Evolutionary conservation across 2,113 vertebrate genomes (phyloP), one percentile per base, ranked within the genome.

Genomic region (Emydocephalus ijimae): DNA sequence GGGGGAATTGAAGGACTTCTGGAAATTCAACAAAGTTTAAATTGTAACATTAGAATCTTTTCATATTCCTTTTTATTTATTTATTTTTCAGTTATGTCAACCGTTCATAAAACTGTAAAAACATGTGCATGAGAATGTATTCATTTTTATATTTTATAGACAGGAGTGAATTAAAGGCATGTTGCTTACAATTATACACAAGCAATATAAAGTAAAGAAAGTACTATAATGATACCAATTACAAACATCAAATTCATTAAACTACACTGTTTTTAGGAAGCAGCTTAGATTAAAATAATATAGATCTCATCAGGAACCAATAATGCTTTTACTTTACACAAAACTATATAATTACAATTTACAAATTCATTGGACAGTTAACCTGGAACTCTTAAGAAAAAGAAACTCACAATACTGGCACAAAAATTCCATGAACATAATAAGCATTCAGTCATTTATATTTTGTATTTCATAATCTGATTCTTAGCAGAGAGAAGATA

Each of bases 1-100:
- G 23, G 97, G 92, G 95, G 90, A 55, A 85, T 64, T 89, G 95
- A 96, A 96, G 95, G 93, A 94, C 92, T 95, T 95, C 96, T 96
- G 94, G 92, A 96, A 97, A 97, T 94, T 96, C 96, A 96, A 94
- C 95, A 50, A 93, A 86, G 91, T 97, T 98, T 98, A 98, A 96
- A 96, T 89, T 92, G 81, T 91, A 96, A 94, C 95, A 97, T 97
- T 98, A 97, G 94, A 94, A 92, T 93, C 95, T 97, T 95, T 96
- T 97, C 3, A 94, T 96, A 87, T 45, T 95, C 96, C 92, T 87
- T 97, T 97, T 95, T 94, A 97, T 94, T 95, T 96, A 94, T 81
- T 93, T 90, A 26, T 18, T 39, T 81, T 39, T 24, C 74, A 97
- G 97, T 97, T 97, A 97, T 96, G 93, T 97, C 92, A 96, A 95